Percentiles rank a stretch among this genome's conserved stretches.
Evolutionary conservation across 2,113 vertebrate species (phyloP).

Genomic region (Gymnocephalus cernua): DNA sequence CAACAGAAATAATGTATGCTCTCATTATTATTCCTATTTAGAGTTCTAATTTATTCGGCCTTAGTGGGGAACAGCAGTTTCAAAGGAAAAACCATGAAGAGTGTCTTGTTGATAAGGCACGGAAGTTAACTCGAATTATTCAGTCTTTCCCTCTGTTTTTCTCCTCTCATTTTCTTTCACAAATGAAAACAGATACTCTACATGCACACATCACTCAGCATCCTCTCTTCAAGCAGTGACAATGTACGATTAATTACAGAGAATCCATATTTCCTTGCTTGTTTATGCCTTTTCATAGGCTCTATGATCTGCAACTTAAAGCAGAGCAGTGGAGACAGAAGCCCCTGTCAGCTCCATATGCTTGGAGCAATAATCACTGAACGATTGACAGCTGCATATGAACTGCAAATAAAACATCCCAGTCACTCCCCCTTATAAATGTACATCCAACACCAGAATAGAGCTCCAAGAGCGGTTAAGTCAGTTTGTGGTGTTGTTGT

Average conservation of each 20-base stretch:
- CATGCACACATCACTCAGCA: conserved; percentile 62
- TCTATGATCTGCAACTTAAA: conserved; percentile 72
- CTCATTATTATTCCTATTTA: conserved; percentile 84
- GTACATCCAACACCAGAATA: conserved; percentile 44
- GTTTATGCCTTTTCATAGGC: conserved; percentile 61
- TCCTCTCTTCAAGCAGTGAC: conserved; percentile 56
- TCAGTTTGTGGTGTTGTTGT: conserved; percentile 5
- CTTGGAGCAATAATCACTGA: conserved; percentile 51
- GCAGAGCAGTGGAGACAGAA: conserved; percentile 50
- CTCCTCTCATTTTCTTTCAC: conserved; percentile 42
- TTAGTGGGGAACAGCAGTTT: conserved; percentile 77
- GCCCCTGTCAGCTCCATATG: conserved; percentile 63
- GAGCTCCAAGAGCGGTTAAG: conserved; percentile 7
- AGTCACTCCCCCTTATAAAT: conserved; percentile 46
- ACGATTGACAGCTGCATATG: conserved; percentile 53
- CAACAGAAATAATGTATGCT: conserved; percentile 82
- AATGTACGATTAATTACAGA: conserved; percentile 77
- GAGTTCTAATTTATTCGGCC: conserved; percentile 83
- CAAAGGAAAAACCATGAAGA: conserved; percentile 78
- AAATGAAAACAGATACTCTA: conserved; percentile 52
- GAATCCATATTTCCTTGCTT: conserved; percentile 64
- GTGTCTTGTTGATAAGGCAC: conserved; percentile 79
- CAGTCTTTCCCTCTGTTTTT: conserved; percentile 63
- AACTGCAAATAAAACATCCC: conserved; percentile 64
- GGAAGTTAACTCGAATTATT: conserved; percentile 79